Conservation (phyloP, 1,140 invertebrate species). For the Periplaneta americana region DNA sequence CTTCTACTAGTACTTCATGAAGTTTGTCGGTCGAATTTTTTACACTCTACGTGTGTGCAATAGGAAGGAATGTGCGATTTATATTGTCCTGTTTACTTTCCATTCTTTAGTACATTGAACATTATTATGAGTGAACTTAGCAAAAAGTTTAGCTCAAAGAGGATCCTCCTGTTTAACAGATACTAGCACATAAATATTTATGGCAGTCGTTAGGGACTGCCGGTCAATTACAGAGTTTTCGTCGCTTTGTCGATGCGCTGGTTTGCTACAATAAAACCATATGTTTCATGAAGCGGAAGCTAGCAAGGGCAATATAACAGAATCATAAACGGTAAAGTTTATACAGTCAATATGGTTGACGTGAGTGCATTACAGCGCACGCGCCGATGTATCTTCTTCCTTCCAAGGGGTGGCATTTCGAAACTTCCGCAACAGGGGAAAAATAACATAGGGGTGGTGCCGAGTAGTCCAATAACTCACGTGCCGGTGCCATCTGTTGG, state of each 20-base stretch:
- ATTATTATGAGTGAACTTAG: no score
- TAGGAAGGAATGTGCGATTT: no score
- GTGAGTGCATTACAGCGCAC: not conserved
- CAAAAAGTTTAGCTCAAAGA: no score
- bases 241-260: not conserved
- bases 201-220: not conserved
- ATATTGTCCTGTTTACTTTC: no score
- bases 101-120: no score
- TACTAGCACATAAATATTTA: not conserved
- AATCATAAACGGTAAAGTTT: not conserved
- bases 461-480: not conserved
- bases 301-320: not conserved
- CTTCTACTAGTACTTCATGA: no score
- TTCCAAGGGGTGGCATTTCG: not conserved
- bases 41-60: no score
- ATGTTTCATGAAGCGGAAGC: not conserved
- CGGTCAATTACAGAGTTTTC: not conserved
- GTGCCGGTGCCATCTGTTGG: not conserved
- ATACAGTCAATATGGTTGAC: not conserved
- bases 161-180: no score
- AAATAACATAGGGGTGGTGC: not conserved
- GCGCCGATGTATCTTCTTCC: not conserved
- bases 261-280: not conserved
- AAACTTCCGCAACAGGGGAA: not conserved
- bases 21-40: no score